Evolutionary conservation across 2,888 invertebrate genomes (phyloP), one percentile per base, ranked within the genome.

Genomic region (Agonopterix subpropinquella): DNA sequence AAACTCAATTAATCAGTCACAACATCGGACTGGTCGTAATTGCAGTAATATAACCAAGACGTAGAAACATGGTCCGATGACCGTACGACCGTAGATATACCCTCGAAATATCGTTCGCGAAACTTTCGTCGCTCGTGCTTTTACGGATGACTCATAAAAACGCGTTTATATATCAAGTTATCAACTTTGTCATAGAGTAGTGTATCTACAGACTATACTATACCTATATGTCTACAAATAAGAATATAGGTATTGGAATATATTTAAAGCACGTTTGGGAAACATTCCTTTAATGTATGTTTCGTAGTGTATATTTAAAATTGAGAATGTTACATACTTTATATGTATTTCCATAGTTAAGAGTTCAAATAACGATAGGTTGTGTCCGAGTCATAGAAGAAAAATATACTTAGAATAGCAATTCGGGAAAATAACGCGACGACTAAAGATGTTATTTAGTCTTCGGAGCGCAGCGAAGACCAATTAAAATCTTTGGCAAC

Each of bases 131-230:
- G 43, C 49, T 43, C 49, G 49, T 43, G 45, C 43, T n/a, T 41
- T 18, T 8, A 48, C 36, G 42, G 53, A 53, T 64, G 62, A 64
- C 51, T 62, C 63, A 63, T 61, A 57, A 54, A 54, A 59, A 58
- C 57, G 59, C 57, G 58, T 58, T 53, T 47, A 41, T 11, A 42
- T 47, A 52, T 47, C 47, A 51, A 50, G 52, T 51, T 41, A 51
- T 36, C 45, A 50, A 45, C 36, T 47, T 4, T 43, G 28, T 28
- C 42, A 36, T 47, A 36, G 42, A 47, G 15, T n/a, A 46, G 35
- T 35, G 35, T 28, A 28, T 7, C 28, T 28, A 28, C 28, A 28
- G n/a, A 39, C 39, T 36, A n/a, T n/a, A 36, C 36, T 10, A 36
- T 15, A 43, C 7, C 2, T 15, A 13, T 43, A 43, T n/a, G n/a